Evolutionary conservation across 2,888 invertebrate species (phyloP).

Genomic region (Diloba caeruleocephala): DNA sequence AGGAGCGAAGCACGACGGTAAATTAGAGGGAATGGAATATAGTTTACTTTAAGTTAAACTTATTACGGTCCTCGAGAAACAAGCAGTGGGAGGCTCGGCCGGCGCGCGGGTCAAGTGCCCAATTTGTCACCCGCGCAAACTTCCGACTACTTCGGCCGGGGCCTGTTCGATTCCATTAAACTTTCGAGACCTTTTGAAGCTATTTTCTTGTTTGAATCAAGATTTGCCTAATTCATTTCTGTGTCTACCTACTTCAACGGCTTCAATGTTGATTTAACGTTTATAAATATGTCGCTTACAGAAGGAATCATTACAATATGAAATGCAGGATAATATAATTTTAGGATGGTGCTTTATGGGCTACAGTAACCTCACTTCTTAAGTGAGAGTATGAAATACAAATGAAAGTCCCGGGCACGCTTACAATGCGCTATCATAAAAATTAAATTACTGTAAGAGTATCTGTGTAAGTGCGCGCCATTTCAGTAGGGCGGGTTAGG

Average conservation of each 20-base stretch:
- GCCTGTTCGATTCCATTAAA: conserved; percentile 89
- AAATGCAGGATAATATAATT: conserved; percentile 8
- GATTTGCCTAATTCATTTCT: conserved; percentile 85
- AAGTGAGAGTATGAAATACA: conserved; percentile 69
- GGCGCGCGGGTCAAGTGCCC: conserved; percentile 87
- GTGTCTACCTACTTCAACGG: conserved; percentile 60
- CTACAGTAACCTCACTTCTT: conserved; percentile 58
- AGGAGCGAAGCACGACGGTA: conserved; percentile 73
- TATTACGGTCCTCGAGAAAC: conserved; percentile 88
- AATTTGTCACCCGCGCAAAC: conserved; percentile 89
- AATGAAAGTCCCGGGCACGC: conserved; percentile 80
- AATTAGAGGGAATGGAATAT: conserved; percentile 88
- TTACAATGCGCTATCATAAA: conserved; percentile 88
- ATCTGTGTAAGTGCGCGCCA: conserved; percentile 85
- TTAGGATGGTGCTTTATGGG: conserved; percentile 28
- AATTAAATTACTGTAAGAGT: conserved; percentile 87
- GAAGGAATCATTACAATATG: conserved; percentile 16
- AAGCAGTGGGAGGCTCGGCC: conserved; percentile 82
- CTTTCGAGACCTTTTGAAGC: conserved; percentile 88
- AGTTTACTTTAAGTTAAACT: conserved; percentile 89
- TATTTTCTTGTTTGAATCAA: conserved; percentile 86
- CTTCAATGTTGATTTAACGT: conserved; percentile 39
- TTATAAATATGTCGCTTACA: conserved; percentile 34
- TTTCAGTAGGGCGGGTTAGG: conserved; percentile 71
- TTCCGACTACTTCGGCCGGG: conserved; percentile 81